A percentile compares a stretch with the other conserved stretches of the same genome.
Evolutionary conservation across 2,113 vertebrate genomes (phyloP).

Genomic region (Catharus fuscescens): DNA sequence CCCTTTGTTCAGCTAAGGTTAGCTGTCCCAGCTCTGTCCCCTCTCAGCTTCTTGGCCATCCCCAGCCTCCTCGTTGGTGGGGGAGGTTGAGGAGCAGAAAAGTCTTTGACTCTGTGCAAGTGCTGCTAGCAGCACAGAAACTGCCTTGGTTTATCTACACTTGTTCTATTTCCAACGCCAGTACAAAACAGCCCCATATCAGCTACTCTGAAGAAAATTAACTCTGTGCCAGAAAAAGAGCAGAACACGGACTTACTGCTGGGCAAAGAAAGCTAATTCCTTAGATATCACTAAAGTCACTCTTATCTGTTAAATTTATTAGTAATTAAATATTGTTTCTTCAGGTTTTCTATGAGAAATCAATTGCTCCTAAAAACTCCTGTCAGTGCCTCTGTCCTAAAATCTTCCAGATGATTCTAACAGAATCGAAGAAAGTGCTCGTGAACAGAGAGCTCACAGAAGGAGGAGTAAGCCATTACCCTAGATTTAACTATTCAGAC

Average conservation of each 20-base stretch:
- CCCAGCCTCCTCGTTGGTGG: background rate
- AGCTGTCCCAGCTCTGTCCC: background rate
- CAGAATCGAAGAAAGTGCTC: background rate
- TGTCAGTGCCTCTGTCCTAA: background rate
- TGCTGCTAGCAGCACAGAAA: background rate
- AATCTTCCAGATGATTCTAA: background rate
- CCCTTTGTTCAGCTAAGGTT: background rate
- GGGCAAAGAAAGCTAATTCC: background rate
- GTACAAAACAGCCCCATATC: background rate
- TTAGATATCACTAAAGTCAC: background rate
- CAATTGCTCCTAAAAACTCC: background rate
- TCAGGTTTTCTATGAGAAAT: background rate
- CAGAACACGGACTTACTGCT: background rate
- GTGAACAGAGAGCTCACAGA: background rate
- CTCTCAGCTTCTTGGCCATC: background rate
- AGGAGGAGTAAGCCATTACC: background rate
- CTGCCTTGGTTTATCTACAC: background rate
- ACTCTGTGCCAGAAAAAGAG: background rate
- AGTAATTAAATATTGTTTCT: background rate
- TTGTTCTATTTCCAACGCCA: background rate
- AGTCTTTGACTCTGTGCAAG: background rate
- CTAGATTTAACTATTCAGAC: background rate
- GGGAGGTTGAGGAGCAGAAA: background rate
- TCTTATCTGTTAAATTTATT: background rate
- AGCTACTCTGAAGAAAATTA: background rate